Conservation (phyloP, 1,140 invertebrate species). For the Zaprionus taronus region DNA sequence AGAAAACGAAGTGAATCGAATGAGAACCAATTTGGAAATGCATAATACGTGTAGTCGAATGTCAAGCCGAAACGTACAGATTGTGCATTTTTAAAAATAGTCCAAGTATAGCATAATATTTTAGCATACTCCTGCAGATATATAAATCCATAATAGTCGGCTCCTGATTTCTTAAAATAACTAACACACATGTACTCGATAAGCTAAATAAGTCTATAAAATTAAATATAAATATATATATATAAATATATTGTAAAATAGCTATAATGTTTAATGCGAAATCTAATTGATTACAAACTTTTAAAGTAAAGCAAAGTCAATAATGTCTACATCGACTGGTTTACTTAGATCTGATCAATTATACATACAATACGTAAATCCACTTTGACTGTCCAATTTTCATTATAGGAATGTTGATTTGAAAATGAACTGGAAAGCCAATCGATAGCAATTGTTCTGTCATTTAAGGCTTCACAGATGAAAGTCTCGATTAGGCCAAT, state of each 20-base stretch:
- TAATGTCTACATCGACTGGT: conserved; percentile 24
- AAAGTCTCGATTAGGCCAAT: background rate
- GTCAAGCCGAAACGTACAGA: conserved; percentile 59
- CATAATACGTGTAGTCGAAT: conserved; percentile 13
- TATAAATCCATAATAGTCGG: conserved; percentile 60
- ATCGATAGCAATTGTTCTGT: background rate
- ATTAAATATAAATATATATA: conserved; percentile 29
- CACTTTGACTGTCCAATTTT: conserved; percentile 15
- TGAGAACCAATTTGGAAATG: conserved; percentile 41
- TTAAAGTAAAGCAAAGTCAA: conserved; percentile 41
- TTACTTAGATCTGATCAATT: conserved; percentile 47
- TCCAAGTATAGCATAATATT: conserved; percentile 79
- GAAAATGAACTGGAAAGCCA: background rate
- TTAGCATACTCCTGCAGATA: conserved; percentile 73
- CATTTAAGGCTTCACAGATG: conserved; percentile 5
- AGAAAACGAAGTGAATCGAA: conserved; percentile 7
- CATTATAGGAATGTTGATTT: background rate
- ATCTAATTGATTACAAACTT: conserved; percentile 45
- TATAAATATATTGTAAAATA: conserved; percentile 44
- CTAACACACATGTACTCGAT: conserved; percentile 60
- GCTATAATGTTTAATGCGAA: conserved; percentile 36
- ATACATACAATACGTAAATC: conserved; percentile 26
- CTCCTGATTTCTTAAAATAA: conserved; percentile 60
- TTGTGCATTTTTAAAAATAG: conserved; percentile 79
- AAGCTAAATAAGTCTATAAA: conserved; percentile 56